These are phyloP conservation scores for Apodemia zela DNA, from an alignment of 2,888 invertebrate genomes.

Conservation along the genomic window DNA sequence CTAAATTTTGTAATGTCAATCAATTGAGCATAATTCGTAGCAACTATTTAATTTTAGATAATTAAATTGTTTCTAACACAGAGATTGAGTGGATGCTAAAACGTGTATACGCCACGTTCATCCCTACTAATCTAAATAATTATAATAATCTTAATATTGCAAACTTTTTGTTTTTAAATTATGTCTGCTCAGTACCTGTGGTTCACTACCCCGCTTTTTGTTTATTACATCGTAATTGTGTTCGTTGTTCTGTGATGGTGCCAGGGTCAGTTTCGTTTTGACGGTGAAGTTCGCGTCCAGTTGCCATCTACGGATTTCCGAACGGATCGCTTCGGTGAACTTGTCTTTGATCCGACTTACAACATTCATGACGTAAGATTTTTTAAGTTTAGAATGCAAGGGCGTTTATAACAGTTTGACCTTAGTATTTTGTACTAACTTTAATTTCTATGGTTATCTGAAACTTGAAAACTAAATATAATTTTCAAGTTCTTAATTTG, in stretches of 20 bases:
- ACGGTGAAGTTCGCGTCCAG: slow-evolving; percentile 89
- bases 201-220: slow-evolving; percentile 26
- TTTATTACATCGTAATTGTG: slow-evolving; percentile 27
- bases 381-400: not conserved
- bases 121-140: no score
- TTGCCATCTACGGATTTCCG: slow-evolving; percentile 88
- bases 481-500: not conserved
- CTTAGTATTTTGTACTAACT: no score
- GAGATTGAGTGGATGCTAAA: not conserved
- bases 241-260: slow-evolving; percentile 49
- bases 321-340: slow-evolving; percentile 78
- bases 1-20: not conserved
- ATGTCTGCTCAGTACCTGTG: not conserved
- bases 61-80: not conserved
- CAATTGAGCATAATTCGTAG: not conserved
- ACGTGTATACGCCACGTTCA: no score
- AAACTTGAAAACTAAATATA: no score
- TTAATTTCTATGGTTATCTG: not conserved
- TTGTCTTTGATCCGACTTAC: slow-evolving; percentile 72
- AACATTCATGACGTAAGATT: slow-evolving; percentile 81
- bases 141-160: no score
- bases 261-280: slow-evolving; percentile 94
- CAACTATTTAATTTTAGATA: not conserved
- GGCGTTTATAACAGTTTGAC: not conserved
- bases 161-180: not conserved